A percentile compares a stretch with the other conserved stretches of the same genome.
Conservation (phyloP, 35 echinoderm and acorn worm genomes). For the Hemicentrotus pulcherrimus region DNA sequence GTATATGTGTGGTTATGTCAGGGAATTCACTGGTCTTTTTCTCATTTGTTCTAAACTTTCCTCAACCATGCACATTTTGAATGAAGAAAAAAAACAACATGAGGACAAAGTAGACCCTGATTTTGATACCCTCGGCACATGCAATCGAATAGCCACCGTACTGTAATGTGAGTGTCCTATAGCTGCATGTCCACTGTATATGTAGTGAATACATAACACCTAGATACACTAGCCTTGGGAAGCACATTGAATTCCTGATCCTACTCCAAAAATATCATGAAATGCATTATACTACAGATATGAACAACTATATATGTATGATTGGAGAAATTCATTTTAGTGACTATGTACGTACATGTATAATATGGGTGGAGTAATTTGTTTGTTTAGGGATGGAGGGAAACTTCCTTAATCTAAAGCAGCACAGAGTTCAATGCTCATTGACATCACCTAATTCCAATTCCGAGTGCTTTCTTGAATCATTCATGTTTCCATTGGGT, state of each 20-base stretch:
- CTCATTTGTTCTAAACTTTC: neutral
- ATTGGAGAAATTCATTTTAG: too few relatives aligned
- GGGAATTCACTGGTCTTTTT: slow-evolving; percentile 65
- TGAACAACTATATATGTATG: neutral
- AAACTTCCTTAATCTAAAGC: too few relatives aligned
- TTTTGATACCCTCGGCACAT: neutral
- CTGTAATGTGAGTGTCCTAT: neutral
- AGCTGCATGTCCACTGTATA: neutral
- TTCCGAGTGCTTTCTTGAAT: too few relatives aligned
- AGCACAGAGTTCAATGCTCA: too few relatives aligned
- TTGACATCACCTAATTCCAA: too few relatives aligned
- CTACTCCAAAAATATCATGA: neutral
- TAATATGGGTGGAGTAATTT: too few relatives aligned
- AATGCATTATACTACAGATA: neutral
- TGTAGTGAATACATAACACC: neutral
- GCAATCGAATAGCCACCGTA: neutral
- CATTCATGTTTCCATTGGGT: too few relatives aligned
- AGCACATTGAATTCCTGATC: neutral
- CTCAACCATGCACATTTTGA: neutral
- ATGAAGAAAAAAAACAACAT: neutral
- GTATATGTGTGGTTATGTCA: neutral
- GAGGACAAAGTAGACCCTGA: neutral
- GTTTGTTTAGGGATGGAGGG: too few relatives aligned
- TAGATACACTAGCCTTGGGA: neutral
- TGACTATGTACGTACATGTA: too few relatives aligned